A percentile compares a stretch with the other conserved stretches of the same genome.
phyloP scores from a whole-genome alignment of 2,113 vertebrate species.

The Hiodon alosoides region DNA sequence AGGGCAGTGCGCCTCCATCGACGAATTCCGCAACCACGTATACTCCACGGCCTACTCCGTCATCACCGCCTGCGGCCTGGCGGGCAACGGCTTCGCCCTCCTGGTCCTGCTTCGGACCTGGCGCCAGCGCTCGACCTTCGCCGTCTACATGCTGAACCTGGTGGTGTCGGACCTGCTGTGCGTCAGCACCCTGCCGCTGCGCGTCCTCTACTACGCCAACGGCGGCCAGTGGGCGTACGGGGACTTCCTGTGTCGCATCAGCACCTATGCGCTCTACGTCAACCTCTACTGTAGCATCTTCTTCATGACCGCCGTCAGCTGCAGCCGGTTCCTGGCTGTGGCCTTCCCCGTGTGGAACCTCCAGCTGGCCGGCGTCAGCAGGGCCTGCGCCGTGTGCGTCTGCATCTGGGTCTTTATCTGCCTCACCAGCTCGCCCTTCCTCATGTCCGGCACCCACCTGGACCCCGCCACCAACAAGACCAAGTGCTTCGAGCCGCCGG shows the following conservation, averaged over 20 bases:
- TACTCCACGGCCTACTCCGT: constrained; percentile 84
- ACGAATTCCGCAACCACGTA: constrained; percentile 85
- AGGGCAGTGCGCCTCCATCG: constrained; percentile 56
- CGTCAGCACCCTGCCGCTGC: constrained; percentile 81
- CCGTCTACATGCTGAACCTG: constrained; percentile 90
- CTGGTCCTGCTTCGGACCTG: constrained; percentile 71
- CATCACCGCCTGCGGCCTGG: constrained; percentile 76
- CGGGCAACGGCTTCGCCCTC: constrained; percentile 81
- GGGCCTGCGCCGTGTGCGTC: constrained; percentile 64
- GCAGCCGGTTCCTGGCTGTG: constrained; percentile 91
- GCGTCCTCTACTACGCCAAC: constrained; percentile 80
- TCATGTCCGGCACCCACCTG: constrained; percentile 56
- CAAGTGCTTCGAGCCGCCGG: constrained; percentile 88
- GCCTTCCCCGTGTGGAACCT: constrained; percentile 85
- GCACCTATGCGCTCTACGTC: constrained; percentile 82
- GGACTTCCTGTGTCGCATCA: constrained; percentile 81
- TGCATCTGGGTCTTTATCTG: constrained; percentile 84
- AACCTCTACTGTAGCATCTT: constrained; percentile 96
- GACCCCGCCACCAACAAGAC: constrained; percentile 65
- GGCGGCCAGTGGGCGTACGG: constrained; percentile 79
- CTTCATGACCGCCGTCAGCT: constrained; percentile 92
- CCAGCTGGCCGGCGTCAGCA: constrained; percentile 65
- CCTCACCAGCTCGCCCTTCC: constrained; percentile 72
- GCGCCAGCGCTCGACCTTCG: constrained; percentile 74
- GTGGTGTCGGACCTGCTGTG: constrained; percentile 84